Conservation (phyloP, 1,140 invertebrate species). For the Copidosoma floridanum region DNA sequence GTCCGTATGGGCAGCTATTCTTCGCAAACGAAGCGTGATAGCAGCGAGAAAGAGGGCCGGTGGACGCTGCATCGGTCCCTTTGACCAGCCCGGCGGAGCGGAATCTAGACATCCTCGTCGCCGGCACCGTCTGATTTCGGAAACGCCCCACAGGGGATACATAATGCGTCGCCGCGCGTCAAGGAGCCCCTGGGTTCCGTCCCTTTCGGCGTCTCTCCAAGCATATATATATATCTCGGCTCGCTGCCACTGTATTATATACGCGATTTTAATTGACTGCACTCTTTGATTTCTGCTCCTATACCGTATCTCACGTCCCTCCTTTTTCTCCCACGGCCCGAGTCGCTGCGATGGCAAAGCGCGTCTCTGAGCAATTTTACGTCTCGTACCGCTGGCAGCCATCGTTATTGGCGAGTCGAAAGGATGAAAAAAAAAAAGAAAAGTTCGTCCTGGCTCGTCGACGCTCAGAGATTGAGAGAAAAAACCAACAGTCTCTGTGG, state of each 20-base stretch:
- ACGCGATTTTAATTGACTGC: conserved; percentile 28
- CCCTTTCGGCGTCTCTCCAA: neutral
- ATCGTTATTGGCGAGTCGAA: neutral
- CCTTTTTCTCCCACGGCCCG: neutral
- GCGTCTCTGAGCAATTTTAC: too few relatives aligned
- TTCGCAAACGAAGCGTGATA: too few relatives aligned
- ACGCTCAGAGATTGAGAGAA: too few relatives aligned
- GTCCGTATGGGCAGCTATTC: too few relatives aligned
- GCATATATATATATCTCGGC: too few relatives aligned
- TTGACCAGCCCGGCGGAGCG: conserved; percentile 15
- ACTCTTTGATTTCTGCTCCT: conserved; percentile 20
- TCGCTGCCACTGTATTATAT: too few relatives aligned
- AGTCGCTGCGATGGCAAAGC: too few relatives aligned
- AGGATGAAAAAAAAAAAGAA: too few relatives aligned
- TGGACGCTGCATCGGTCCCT: neutral
- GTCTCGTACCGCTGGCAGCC: neutral
- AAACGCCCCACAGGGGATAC: neutral
- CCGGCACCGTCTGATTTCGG: conserved; percentile 16
- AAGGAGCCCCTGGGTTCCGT: conserved; percentile 1
- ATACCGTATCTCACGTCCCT: neutral
- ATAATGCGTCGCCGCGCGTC: conserved; percentile 21
- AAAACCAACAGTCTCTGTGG: too few relatives aligned
- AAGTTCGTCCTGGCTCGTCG: too few relatives aligned
- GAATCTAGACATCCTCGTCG: neutral
- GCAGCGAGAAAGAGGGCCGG: too few relatives aligned